Conservation (phyloP, 2,113 vertebrate species). For the Scytalopus superciliaris region DNA sequence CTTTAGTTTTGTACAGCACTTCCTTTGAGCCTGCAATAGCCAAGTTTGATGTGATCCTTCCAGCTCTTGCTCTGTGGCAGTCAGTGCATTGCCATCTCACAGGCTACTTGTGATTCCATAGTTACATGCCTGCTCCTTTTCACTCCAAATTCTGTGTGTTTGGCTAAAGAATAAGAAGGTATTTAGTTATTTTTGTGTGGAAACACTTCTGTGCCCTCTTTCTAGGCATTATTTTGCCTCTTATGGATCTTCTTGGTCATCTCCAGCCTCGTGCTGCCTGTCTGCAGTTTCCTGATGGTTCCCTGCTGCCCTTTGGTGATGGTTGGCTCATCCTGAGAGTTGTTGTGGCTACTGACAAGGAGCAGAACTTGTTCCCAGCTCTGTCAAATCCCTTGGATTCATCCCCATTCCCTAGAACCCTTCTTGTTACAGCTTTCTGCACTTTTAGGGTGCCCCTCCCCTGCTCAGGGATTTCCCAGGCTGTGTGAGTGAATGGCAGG, state of each 20-base stretch:
- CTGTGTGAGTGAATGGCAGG: not conserved
- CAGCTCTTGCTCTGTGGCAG: not conserved
- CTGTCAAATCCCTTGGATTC: not conserved
- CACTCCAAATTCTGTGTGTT: not conserved
- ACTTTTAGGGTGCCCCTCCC: not conserved
- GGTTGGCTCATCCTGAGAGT: not conserved
- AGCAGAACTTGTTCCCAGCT: not conserved
- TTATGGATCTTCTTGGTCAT: not conserved
- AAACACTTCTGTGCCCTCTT: not conserved
- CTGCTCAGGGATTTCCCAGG: not conserved
- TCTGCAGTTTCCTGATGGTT: rapidly evolving
- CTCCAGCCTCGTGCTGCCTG: not conserved
- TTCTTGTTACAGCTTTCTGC: not conserved
- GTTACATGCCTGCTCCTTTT: not conserved
- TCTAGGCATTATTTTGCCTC: not conserved
- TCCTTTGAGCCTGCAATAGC: not conserved
- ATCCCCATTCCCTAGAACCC: not conserved
- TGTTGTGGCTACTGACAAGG: not conserved
- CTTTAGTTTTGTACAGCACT: not conserved
- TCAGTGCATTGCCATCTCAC: not conserved
- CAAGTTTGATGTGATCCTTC: not conserved
- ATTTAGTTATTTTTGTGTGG: not conserved
- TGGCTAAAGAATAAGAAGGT: not conserved
- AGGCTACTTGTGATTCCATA: not conserved
- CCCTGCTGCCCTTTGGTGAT: not conserved